These are phyloP conservation scores for Dryobotodes eremita DNA, from an alignment of 2,888 invertebrate species.

Conservation along the genomic window DNA sequence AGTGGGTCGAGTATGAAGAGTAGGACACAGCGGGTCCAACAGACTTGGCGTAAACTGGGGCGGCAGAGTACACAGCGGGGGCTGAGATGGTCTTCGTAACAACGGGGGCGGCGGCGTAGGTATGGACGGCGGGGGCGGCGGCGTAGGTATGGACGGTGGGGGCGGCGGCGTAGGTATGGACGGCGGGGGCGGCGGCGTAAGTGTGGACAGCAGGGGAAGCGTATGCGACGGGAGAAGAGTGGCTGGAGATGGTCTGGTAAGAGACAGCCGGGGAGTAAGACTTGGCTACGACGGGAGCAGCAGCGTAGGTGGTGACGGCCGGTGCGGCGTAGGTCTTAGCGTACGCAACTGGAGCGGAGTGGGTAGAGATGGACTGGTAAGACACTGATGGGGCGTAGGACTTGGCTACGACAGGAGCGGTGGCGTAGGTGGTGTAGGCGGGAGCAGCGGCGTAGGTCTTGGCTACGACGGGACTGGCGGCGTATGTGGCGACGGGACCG, in stretches of 20 bases:
- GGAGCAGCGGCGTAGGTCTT: slow-evolving; percentile 77
- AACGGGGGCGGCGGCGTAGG: slow-evolving; percentile 65
- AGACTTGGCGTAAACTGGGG: slow-evolving; percentile 67
- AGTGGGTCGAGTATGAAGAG: slow-evolving; percentile 80
- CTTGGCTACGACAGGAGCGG: slow-evolving; percentile 69
- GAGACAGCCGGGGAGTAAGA: slow-evolving; percentile 79
- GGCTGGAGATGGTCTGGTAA: slow-evolving; percentile 77
- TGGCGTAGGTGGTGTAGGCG: slow-evolving; percentile 78
- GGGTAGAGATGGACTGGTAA: slow-evolving; percentile 69
- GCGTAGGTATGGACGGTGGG: slow-evolving; percentile 70
- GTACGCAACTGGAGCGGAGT: slow-evolving; percentile 46
- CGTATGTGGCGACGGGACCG: slow-evolving; percentile 68
- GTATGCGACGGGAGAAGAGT: slow-evolving; percentile 77
- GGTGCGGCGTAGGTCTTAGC: slow-evolving; percentile 77
- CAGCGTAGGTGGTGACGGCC: slow-evolving; percentile 70
- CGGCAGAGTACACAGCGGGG: slow-evolving; percentile 71
- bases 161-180: slow-evolving; percentile 62
- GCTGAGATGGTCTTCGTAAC: slow-evolving; percentile 68
- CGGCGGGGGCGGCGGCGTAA: slow-evolving; percentile 69
- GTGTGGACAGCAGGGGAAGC: slow-evolving; percentile 68
- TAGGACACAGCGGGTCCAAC: slow-evolving; percentile 75
- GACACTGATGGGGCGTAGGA: slow-evolving; percentile 76
- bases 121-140: slow-evolving; percentile 67
- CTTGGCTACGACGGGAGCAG: slow-evolving; percentile 78
- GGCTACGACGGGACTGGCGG: slow-evolving; percentile 76